Percentiles rank a stretch among this genome's conserved stretches.
phyloP scores from a whole-genome alignment of 2,888 invertebrate species.

The Polydrusus tereticollis region DNA sequence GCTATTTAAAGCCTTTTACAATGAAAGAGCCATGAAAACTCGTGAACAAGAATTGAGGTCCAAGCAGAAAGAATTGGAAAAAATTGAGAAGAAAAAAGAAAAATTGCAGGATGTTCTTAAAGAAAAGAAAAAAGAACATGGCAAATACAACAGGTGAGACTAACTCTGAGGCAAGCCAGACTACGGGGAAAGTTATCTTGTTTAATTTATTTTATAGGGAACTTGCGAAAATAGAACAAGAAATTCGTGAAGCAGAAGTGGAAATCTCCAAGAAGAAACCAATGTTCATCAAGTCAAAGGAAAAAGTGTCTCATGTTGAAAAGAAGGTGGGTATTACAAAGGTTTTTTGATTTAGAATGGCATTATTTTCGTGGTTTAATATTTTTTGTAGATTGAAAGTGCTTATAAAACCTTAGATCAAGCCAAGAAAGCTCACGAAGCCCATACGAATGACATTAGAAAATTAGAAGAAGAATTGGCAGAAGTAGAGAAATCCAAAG shows the following conservation, averaged over 20 bases:
- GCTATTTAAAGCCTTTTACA: constrained; percentile 93
- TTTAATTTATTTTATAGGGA: constrained; percentile 71
- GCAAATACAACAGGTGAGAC: constrained; percentile 73
- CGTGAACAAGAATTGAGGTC: constrained; percentile 83
- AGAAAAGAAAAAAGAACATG: constrained; percentile 94
- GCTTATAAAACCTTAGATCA: constrained; percentile 66
- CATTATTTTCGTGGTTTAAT: too few species aligned
- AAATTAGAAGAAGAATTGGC: constrained; percentile 87
- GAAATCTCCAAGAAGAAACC: constrained; percentile 96
- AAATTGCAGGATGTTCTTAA: constrained; percentile 92
- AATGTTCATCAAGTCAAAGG: constrained; percentile 96
- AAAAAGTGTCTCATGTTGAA: constrained; percentile 94
- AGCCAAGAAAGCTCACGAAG: constrained; percentile 91
- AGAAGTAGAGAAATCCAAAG: constrained; percentile 81
- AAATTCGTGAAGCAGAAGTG: constrained; percentile 86
- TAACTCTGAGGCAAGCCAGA: too few species aligned
- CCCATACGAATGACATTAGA: constrained; percentile 89
- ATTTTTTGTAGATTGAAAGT: constrained; percentile 46
- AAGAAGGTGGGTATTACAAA: constrained; percentile 83
- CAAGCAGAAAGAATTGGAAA: constrained; percentile 86
- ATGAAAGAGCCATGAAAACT: constrained; percentile 90
- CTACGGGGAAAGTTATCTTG: too few species aligned
- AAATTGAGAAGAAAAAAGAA: constrained; percentile 86
- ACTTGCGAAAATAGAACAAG: constrained; percentile 93
- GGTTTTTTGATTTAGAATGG: neutral